Conservation (phyloP, 2,113 vertebrate genomes). For the Erpornis zantholeuca region DNA sequence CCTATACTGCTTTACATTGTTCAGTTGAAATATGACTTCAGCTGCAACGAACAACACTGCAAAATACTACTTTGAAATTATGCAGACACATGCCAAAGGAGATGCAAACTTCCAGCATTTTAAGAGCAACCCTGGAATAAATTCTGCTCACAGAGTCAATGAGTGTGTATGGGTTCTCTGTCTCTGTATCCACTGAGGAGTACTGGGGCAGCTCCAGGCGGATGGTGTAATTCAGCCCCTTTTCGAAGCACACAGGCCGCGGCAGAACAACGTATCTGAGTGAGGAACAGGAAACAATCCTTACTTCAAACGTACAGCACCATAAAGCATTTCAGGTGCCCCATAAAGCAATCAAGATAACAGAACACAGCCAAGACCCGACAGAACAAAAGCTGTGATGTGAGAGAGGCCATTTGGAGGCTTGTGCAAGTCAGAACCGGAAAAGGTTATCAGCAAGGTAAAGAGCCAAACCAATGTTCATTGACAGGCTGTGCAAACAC, state of each 20-base stretch:
- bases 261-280: constrained; percentile 85
- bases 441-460: not conserved
- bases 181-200: constrained; percentile 74
- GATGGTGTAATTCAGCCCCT: constrained; percentile 90
- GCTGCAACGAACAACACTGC: rapidly evolving
- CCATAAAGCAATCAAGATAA: constrained; percentile 14
- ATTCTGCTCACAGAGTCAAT: constrained; percentile 90
- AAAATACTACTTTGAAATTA: not conserved
- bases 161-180: constrained; percentile 89
- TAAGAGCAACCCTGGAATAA: not conserved
- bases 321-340: not conserved
- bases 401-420: not conserved
- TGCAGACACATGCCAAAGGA: not conserved
- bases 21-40: not conserved
- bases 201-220: constrained; percentile 88
- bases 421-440: not conserved
- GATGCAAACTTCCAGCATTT: not conserved
- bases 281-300: constrained; percentile 2
- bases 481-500: constrained; percentile 20
- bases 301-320: not conserved
- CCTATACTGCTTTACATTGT: not conserved
- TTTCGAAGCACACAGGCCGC: constrained; percentile 89
- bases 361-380: not conserved
- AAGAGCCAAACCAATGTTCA: not conserved
- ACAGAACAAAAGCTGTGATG: not conserved